Conservation (phyloP, 2,113 vertebrate genomes). For the Puffinus mauretanicus region DNA sequence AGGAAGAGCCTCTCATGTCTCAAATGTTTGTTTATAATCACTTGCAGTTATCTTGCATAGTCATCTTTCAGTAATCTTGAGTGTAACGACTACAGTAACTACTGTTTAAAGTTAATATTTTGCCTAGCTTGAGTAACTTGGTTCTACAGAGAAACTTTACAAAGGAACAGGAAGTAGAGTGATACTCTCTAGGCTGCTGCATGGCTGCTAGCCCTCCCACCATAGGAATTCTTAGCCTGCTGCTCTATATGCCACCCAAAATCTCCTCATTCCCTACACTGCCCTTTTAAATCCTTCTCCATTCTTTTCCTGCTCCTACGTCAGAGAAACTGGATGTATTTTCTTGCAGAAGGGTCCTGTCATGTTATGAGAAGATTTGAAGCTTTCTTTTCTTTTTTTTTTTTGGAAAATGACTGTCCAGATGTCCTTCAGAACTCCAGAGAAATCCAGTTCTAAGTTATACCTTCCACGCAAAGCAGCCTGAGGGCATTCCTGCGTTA, state of each 20-base stretch:
- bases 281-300: not conserved
- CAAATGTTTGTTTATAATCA: conserved; percentile 6
- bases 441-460: not conserved
- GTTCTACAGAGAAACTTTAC: not conserved
- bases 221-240: not conserved
- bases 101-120: conserved; percentile 22
- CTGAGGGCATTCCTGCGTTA: conserved; percentile 58
- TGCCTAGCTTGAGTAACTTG: not conserved
- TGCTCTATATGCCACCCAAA: not conserved
- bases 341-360: not conserved
- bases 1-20: not conserved
- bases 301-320: not conserved
- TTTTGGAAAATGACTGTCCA: not conserved
- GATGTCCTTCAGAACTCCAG: not conserved
- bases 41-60: conserved; percentile 24
- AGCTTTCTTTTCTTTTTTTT: not conserved
- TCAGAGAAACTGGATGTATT: not conserved
- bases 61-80: conserved; percentile 30
- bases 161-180: not conserved
- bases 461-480: not conserved
- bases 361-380: not conserved
- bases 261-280: not conserved
- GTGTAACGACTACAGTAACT: not conserved
- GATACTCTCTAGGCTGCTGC: not conserved
- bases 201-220: not conserved